Conservation (phyloP, 2,113 vertebrate species). For the Hylia prasina region DNA sequence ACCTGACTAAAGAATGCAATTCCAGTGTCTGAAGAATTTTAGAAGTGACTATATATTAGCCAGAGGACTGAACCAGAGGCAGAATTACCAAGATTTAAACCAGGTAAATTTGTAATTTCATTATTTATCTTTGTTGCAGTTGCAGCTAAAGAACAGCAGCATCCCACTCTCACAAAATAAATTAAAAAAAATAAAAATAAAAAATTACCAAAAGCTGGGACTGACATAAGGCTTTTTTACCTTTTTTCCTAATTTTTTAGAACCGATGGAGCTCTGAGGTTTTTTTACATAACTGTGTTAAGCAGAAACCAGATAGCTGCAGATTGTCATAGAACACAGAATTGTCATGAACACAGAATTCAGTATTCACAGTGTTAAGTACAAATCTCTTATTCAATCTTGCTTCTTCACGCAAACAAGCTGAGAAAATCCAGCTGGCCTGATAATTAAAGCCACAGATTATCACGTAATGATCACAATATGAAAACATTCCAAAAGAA, state of each 20-base stretch:
- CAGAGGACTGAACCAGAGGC: not conserved
- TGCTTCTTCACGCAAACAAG: slow-evolving; percentile 6
- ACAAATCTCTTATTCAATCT: not conserved
- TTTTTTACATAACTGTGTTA: not conserved
- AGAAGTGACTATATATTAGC: not conserved
- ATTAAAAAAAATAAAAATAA: too few relatives aligned
- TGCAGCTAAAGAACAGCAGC: not conserved
- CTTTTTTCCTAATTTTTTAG: not conserved
- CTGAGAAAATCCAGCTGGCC: slow-evolving; percentile 52
- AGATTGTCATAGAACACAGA: not conserved
- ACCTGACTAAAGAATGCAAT: slow-evolving; percentile 43
- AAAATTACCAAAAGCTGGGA: not conserved
- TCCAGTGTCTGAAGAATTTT: not conserved
- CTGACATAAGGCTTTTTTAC: not conserved
- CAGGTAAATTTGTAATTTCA: not conserved
- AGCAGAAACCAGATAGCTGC: not conserved
- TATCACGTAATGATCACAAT: slow-evolving; percentile 41
- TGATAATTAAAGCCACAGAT: slow-evolving; percentile 53
- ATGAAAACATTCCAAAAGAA: slow-evolving; percentile 56
- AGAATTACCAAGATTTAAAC: not conserved
- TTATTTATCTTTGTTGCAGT: not conserved
- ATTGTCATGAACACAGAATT: too few relatives aligned
- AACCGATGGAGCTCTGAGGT: not conserved
- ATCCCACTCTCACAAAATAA: not conserved
- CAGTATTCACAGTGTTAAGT: not conserved